Percentiles rank a stretch among this genome's conserved stretches.
phyloP scores from a whole-genome alignment of 2,113 vertebrate species.

The Neoarius graeffei region DNA sequence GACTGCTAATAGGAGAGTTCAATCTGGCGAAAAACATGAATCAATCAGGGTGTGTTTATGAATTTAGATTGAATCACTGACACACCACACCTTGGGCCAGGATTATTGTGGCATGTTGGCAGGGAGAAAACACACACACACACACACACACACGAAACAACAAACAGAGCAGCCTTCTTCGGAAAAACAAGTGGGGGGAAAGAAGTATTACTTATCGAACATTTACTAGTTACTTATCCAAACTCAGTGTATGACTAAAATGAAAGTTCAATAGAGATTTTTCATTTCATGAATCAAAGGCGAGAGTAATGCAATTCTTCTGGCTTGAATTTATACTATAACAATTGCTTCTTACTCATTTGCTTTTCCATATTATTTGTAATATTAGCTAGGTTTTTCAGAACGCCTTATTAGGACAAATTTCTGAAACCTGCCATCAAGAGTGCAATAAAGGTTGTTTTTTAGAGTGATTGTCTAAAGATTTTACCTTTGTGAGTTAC shows the following conservation, averaged over 20 bases:
- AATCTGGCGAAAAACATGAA: slow-evolving; percentile 8
- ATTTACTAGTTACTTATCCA: not conserved
- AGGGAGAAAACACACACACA: slow-evolving; percentile 24
- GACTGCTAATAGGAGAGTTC: not conserved
- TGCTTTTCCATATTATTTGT: not conserved
- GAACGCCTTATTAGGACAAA: not conserved
- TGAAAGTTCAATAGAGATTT: not conserved
- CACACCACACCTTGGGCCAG: slow-evolving; percentile 48
- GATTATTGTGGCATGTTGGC: slow-evolving; percentile 44
- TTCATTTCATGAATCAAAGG: not conserved
- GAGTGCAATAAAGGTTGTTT: not conserved
- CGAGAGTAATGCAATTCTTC: not conserved
- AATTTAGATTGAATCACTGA: slow-evolving; percentile 47
- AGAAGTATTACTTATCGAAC: not conserved
- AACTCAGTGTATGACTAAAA: no score
- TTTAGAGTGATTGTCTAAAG: not conserved
- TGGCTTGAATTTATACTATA: not conserved
- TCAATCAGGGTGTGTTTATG: slow-evolving; percentile 48
- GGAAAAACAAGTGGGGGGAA: not conserved
- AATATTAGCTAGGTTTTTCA: not conserved
- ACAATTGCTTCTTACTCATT: not conserved
- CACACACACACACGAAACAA: not conserved
- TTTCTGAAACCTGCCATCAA: not conserved
- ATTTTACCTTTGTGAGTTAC: not conserved
- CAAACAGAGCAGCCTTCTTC: not conserved